Base-by-base conservation (phyloP, 2,797 vertebrate species). In the Ispidina picta region DNA sequence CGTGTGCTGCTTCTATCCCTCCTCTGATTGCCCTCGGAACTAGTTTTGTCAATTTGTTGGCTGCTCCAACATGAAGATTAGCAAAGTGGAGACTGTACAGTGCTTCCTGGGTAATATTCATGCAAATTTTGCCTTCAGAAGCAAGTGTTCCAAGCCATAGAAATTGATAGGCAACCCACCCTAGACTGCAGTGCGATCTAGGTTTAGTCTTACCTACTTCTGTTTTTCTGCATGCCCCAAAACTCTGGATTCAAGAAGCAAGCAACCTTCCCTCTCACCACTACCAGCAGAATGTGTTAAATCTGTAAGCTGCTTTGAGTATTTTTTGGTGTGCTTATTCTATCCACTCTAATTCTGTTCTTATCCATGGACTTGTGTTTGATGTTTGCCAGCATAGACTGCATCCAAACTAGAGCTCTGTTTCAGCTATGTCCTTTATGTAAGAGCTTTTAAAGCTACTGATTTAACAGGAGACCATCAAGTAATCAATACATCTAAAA, bases 241-340 rank as follows among this genome's bases (percentile, higher is more conserved):
- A 95, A 9, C 18, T 90, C 33, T 74, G 65, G 48, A 78, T 92
- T 94, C 85, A 82, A 79, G 59, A 89, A 83, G 86, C 35, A 81
- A 9, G 10, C 41, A n/a, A 13, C 8, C 26, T 54, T 13, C 15
- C 28, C 22, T 8, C 2, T 16, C 12, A 8, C 13, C 8, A 14
- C 60, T 48, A 48, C 55, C 60, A 79, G 74, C 70, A 91, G 83
- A 92, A 81, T 43, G 49, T 54, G 35, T 87, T 83, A 75, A 75
- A 75, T 71, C 79, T 29, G 33, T 89, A 90, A 93, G 51, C 59
- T 89, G 66, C 76, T 92, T 89, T 85, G 46, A 73, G 60, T 69
- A 39, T 39, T 80, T 93, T 92, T 91, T 80, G 58, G 39, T 68
- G 19, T 65, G 62, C 58, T 87, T 15, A 12, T 59, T 60, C 19